Conservation (phyloP, 1,140 invertebrate species). For the Drosophila athabasca region DNA sequence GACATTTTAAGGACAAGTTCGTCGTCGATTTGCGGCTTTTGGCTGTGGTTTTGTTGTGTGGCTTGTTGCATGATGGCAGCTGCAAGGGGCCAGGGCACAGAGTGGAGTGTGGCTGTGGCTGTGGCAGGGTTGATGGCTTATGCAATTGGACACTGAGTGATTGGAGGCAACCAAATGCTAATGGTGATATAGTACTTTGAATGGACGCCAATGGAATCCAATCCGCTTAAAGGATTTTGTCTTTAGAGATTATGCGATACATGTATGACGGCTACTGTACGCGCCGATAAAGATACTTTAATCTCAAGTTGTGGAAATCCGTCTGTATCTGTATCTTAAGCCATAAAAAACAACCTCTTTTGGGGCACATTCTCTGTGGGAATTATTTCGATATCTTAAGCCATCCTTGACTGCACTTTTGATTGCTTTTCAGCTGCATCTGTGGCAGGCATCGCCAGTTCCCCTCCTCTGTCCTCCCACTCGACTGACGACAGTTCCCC, state of each 20-base stretch:
- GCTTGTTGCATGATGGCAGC: conserved; percentile 2
- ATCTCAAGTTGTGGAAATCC: too few relatives aligned
- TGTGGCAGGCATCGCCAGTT: neutral
- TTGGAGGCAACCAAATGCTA: conserved; percentile 49
- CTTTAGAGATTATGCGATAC: conserved; percentile 3
- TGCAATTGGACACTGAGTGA: conserved; percentile 71
- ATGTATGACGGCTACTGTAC: conserved; percentile 15
- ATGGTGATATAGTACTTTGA: conserved; percentile 50
- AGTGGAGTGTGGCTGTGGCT: too few relatives aligned
- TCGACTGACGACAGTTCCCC: conserved; percentile 20
- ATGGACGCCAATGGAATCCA: conserved; percentile 32
- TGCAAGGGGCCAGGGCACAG: neutral
- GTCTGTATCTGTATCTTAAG: too few relatives aligned
- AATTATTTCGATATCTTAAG: too few relatives aligned
- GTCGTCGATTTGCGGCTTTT: conserved; percentile 42
- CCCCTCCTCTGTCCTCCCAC: conserved; percentile 30
- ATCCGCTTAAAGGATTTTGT: conserved; percentile 43
- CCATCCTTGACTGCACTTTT: conserved; percentile 51
- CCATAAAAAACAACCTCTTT: too few relatives aligned
- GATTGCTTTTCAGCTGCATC: conserved; percentile 4
- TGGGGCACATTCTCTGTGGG: too few relatives aligned
- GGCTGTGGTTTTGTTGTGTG: conserved; percentile 18
- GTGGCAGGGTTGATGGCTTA: conserved; percentile 58
- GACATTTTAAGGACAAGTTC: conserved; percentile 82
- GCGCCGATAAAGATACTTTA: too few relatives aligned